phyloP scores from a whole-genome alignment of 2,797 vertebrate species.

The Neosilurus mollespiculum region DNA sequence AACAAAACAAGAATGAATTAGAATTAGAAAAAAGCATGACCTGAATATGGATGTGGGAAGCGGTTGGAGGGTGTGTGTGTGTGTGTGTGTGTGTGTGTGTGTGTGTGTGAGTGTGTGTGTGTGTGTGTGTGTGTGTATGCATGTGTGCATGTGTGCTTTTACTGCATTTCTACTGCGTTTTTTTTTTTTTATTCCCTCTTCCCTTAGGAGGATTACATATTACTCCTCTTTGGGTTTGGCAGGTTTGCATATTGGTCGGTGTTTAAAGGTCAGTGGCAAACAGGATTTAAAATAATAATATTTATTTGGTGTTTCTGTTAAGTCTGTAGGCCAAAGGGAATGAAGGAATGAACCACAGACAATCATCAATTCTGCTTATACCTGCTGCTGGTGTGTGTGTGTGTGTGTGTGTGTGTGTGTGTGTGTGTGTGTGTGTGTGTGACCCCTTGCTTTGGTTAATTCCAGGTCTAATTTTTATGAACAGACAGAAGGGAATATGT shows the following conservation, averaged over 20 bases:
- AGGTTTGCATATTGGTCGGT: not conserved
- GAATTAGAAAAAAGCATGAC: slow-evolving; percentile 9
- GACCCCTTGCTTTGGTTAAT: slow-evolving; percentile 50
- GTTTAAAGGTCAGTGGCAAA: not conserved
- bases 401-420: too few species aligned
- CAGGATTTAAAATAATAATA: not conserved
- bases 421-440: not conserved
- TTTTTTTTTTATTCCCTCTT: not conserved
- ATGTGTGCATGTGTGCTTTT: not conserved
- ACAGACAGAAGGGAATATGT: slow-evolving; percentile 59
- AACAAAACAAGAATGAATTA: slow-evolving; percentile 22
- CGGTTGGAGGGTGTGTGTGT: not conserved
- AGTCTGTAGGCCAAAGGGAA: not conserved
- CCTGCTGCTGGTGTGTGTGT: not conserved
- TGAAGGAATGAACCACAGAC: not conserved
- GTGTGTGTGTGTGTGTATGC: slow-evolving; percentile 26
- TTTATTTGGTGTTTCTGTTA: not conserved
- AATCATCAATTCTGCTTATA: not conserved
- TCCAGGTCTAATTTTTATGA: slow-evolving; percentile 64
- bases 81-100: slow-evolving; percentile 18
- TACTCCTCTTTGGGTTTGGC: not conserved
- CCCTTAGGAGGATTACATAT: not conserved
- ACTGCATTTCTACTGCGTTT: slow-evolving; percentile 34
- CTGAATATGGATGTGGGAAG: slow-evolving; percentile 30
- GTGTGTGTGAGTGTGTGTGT: not conserved